Evolutionary conservation across 1,140 invertebrate species (phyloP), one percentile per base, ranked within the genome.

Genomic region (Monochamus saltuarius): DNA sequence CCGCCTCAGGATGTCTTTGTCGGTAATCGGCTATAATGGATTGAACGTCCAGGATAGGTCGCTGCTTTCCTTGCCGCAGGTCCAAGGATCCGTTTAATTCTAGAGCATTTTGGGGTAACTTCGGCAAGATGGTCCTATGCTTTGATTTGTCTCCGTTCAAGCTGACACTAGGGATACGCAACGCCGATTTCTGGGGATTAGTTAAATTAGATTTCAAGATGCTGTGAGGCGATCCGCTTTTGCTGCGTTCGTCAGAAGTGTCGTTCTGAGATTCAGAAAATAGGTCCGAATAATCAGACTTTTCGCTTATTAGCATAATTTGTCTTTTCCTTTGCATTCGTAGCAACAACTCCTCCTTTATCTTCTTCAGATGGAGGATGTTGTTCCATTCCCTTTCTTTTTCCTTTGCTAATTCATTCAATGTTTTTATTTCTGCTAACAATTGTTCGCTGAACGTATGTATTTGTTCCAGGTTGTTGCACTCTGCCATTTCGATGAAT

Each of bases 351-450:
- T 92, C 89, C 72, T 93, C 90, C 77, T 92, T 92, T 0, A 91
- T 79, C 71, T 91, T 92, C 69, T 88, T 88, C 62, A 90, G 77
- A 69, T 88, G 84, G 7, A 92, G 70, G 29, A 93, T 86, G 45
- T 88, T 85, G 68, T 92, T 91, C 90, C 90, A 92, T 75, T 93
- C 90, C 61, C 86, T 82, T 79, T 92, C 90, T 73, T 91, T 92
- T 67, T 86, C 84, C 65, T 84, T 82, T 1, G 87, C 83, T 10
- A 90, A 69, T 62, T 88, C 85, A 45, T 85, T 80, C 45, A 92
- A 74, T 1, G 85, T 84, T 70, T 85, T 78, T 60, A 88, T 85
- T 70, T 88, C 86, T 16, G 77, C 71, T 7, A 83, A 73, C 8
- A 86, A 70, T 61, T 82, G 82, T 61, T 85, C 83, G 0, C 82